phyloP scores from a whole-genome alignment of 2,888 invertebrate species.

The Bellardia bayeri region DNA sequence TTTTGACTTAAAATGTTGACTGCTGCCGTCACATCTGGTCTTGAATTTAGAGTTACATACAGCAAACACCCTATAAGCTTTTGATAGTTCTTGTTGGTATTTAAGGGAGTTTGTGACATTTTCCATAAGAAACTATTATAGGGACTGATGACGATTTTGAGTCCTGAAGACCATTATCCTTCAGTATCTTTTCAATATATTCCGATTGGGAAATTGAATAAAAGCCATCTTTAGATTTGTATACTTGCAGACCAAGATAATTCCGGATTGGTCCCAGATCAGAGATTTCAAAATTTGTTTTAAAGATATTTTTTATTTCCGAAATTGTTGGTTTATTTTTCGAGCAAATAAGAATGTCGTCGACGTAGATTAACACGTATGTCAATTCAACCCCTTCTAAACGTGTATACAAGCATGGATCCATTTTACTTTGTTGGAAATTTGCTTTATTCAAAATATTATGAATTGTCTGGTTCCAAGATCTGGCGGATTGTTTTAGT shows the following conservation, averaged over 20 bases:
- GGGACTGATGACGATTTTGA: too few species aligned
- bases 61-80: neutral
- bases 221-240: neutral
- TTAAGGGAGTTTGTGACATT: neutral
- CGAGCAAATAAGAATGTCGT: constrained; percentile 33
- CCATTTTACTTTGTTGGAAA: constrained; percentile 27
- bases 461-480: constrained; percentile 41
- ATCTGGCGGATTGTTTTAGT: constrained; percentile 52
- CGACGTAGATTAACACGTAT: constrained; percentile 27
- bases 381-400: constrained; percentile 33
- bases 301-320: constrained; percentile 23
- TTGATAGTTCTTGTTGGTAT: constrained; percentile 6
- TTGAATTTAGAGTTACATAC: constrained; percentile 27
- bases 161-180: too few species aligned
- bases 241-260: neutral
- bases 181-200: too few species aligned
- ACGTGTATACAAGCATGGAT: constrained; percentile 23
- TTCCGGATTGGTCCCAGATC: constrained; percentile 17
- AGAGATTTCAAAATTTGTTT: constrained; percentile 6
- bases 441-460: neutral
- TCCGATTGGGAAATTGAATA: neutral
- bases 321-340: neutral
- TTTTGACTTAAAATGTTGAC: constrained; percentile 37
- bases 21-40: constrained; percentile 35
- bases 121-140: constrained; percentile 10